Conservation (phyloP, 2,113 vertebrate genomes). For the Apus apus region DNA sequence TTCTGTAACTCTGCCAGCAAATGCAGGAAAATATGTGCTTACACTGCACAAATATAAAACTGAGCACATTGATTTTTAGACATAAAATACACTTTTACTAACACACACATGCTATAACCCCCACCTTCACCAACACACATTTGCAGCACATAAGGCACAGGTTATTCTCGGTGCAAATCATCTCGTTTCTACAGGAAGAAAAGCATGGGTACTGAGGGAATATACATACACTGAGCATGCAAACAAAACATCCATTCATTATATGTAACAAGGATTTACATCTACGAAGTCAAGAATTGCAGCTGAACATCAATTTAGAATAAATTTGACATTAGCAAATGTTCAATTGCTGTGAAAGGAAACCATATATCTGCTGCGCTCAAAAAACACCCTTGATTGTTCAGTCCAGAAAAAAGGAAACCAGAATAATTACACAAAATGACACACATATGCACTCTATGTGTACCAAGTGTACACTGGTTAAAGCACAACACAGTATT, state of each 20-base stretch:
- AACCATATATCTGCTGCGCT: neutral
- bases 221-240: neutral
- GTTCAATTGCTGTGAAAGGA: neutral
- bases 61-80: neutral
- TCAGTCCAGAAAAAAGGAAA: slow-evolving; percentile 23
- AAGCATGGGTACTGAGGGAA: neutral
- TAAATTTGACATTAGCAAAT: neutral
- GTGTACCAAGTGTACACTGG: neutral
- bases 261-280: neutral
- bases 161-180: neutral
- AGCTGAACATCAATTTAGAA: neutral
- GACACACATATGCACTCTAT: neutral
- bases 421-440: neutral
- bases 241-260: neutral
- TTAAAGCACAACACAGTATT: neutral
- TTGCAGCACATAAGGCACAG: neutral
- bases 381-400: neutral
- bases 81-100: neutral
- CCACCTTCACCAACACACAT: neutral
- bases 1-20: neutral
- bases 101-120: neutral
- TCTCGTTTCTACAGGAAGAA: neutral
- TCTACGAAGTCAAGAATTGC: neutral
- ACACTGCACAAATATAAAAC: neutral
- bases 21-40: slow-evolving; percentile 8